Base-by-base conservation (phyloP, 1,140 invertebrate species). In the Scaptomyza graminum region DNA sequence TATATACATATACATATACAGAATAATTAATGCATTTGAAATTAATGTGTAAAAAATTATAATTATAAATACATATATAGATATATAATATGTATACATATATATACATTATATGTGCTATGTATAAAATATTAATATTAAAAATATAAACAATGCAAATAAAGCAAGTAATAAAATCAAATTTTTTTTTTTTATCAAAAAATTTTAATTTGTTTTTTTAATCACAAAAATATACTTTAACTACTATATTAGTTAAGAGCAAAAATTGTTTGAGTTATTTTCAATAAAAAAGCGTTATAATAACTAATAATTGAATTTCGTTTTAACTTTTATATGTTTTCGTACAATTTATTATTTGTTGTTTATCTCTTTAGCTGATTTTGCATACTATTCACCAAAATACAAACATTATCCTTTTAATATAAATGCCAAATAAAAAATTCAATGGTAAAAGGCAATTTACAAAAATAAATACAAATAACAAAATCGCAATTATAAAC, bases 401-500 rank as follows among this genome's bases (percentile, higher is more conserved):
- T 12, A 41, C 28, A 51, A 46, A 57, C 25, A 51, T 18, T 41
- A 64, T 70, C 52, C 56, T 60, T 61, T 54, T 28, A 70, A 70
- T 22, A 43, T 22, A 43, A 84, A 80, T 80, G 81, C 81, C 81
- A 84, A 85, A 66, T 74, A 76, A 52, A 76, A 50, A 49, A 67
- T 61, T 13, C 43, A 61, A 43, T 34, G 16, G 47, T 9, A 62
- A 46, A 59, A 52, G 15, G n/a, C 22, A 66, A 74, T 74, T 12
- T 46, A 80, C 77, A 85, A 85, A 85, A 76, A 78, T 73, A 44
- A 70, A 64, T 59, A 80, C 69, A 85, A 80, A 80, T 77, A 85
- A 82, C 73, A 88, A 88, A 79, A 88, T 79, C 63, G 83, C 83
- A 88, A 88, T 88, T 88, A 88, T 88, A 88, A 87, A 88, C 79